phyloP scores from a whole-genome alignment of 2,113 vertebrate species.

The Tragelaphus strepsiceros region DNA sequence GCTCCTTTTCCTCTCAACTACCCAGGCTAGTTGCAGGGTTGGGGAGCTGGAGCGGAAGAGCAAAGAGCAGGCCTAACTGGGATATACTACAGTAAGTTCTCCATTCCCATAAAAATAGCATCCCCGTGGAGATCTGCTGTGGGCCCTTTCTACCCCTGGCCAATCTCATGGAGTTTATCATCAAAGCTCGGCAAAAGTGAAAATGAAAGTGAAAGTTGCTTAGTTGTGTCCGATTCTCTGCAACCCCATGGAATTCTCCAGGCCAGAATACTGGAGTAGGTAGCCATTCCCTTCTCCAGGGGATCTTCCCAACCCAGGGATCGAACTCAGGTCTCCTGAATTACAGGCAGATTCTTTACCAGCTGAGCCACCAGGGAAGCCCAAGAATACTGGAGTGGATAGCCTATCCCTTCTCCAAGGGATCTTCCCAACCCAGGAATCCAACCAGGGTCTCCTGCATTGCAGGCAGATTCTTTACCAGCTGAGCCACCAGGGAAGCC shows the following conservation, averaged over 20 bases:
- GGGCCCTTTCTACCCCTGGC: neutral
- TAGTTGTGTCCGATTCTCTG: neutral
- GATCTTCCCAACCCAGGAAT: neutral
- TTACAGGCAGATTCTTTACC: neutral
- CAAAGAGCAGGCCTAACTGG: neutral
- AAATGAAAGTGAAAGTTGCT: neutral
- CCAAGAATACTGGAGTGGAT: neutral
- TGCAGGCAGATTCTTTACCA: neutral
- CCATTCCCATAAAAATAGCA: neutral
- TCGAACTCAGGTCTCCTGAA: rapidly evolving
- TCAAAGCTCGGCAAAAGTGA: neutral
- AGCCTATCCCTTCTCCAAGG: neutral
- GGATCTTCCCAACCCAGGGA: neutral
- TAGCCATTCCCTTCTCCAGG: neutral
- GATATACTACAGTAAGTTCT: neutral
- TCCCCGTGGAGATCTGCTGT: rapidly evolving
- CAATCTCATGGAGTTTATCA: neutral
- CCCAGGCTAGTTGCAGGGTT: neutral
- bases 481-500: neutral
- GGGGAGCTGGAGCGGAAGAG: neutral
- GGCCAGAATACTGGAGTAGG: neutral
- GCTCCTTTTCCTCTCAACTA: neutral
- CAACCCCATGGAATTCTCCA: neutral
- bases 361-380: neutral
- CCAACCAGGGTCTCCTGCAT: neutral